Evolutionary conservation across 2,888 invertebrate genomes (phyloP), one percentile per base, ranked within the genome.

Genomic region (Empis stercorea): DNA sequence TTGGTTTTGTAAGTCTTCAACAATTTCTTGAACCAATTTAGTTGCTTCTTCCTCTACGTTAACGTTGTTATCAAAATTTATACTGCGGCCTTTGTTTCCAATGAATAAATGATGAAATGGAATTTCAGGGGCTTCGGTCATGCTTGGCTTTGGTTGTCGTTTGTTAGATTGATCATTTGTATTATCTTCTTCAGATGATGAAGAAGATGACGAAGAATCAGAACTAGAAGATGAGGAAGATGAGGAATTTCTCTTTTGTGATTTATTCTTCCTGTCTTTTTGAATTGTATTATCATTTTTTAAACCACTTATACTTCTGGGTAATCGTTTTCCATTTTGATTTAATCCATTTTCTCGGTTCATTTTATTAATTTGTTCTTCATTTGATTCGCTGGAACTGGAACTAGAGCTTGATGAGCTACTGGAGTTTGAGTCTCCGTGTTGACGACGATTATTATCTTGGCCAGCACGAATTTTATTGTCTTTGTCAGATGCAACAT

Each of bases 1-100:
- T 1, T 78, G 73, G 34, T 74, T 69, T 51, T 77, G 73, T 11
- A 83, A 57, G 48, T 79, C 78, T 43, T 73, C 68, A 23, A 74
- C 77, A 45, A 84, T 77, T 59, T 81, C 72, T 48, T 71, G 66
- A 7, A 76, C 64, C 2, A 76, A 52, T 23, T 67, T 65, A 38
- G 61, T 54, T 4, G 61, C 61, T 15, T 56, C 58, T 47, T 61
- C 54, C 2, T 64, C 62, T 34, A 54, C 47, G 34, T 66, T 57
- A 0, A 64, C 17, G 13, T 64, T 50, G 0, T 55, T 54, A 20
- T 61, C 54, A 27, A 56, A 53, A 38, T 62, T 59, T 34, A 75
- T 64, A 14, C 70, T 64, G 44, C 68, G 66, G 20, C 75, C 76
- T 42, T 66, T 57, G 55, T 71, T 65, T 11, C 74, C 76, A 44